Conservation (phyloP, 2,113 vertebrate genomes). For the Lamprotornis superbus region DNA sequence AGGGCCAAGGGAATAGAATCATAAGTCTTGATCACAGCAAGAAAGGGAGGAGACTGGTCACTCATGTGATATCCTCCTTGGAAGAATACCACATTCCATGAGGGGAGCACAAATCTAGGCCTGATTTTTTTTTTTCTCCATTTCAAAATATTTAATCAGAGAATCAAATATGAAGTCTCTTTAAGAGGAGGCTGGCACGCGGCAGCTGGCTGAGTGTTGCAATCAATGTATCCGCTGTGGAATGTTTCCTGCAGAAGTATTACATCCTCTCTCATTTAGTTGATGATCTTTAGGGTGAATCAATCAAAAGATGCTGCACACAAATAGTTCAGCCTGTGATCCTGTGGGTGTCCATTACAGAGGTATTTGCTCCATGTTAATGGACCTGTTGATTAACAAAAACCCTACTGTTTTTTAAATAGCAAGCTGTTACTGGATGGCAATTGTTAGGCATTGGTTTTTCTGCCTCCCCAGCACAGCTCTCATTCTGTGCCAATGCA, state of each 20-base stretch:
- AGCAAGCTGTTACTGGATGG: background rate
- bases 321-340: constrained; percentile 7
- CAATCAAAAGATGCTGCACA: constrained; percentile 49
- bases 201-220: constrained; percentile 34
- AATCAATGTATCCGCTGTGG: constrained; percentile 51
- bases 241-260: constrained; percentile 63
- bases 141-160: constrained; percentile 10
- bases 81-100: background rate
- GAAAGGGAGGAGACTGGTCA: background rate
- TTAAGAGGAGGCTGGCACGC: background rate
- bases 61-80: background rate
- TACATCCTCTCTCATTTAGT: constrained; percentile 64
- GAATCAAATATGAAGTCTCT: background rate
- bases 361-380: constrained; percentile 19
- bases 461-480: background rate
- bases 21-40: background rate
- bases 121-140: background rate
- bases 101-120: background rate
- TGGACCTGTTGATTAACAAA: constrained; percentile 57
- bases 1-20: background rate
- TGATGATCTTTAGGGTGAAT: constrained; percentile 54
- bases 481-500: background rate
- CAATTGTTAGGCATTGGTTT: background rate
- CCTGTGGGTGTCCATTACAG: constrained; percentile 36
- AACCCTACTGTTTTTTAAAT: background rate